A percentile compares a stretch with the other conserved stretches of the same genome.
Conservation (phyloP, 2,113 vertebrate species). For the Neotragus moschatus region DNA sequence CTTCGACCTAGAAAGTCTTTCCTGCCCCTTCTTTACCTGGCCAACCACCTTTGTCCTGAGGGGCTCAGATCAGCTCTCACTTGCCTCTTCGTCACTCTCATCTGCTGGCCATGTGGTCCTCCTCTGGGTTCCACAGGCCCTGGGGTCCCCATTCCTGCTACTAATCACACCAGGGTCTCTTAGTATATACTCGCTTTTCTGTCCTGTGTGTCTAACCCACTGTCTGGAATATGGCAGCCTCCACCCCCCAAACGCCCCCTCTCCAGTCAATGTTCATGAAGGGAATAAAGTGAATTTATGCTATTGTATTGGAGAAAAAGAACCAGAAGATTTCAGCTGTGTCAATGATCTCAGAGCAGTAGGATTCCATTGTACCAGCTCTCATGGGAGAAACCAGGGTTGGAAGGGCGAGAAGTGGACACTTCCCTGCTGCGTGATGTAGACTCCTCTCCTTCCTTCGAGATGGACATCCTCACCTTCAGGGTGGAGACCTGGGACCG, state of each 20-base stretch:
- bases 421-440: fast-evolving
- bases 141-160: not conserved
- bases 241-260: no score
- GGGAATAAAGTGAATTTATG: not conserved
- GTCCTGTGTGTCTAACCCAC: not conserved
- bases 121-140: not conserved
- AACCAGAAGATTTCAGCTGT: not conserved
- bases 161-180: not conserved
- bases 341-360: not conserved
- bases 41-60: not conserved
- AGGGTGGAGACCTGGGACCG: not conserved
- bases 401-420: fast-evolving
- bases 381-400: not conserved
- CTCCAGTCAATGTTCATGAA: not conserved
- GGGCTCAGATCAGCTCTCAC: not conserved
- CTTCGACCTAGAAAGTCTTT: not conserved
- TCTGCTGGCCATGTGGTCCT: not conserved
- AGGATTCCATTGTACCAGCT: not conserved
- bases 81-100: not conserved
- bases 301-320: not conserved
- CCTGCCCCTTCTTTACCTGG: not conserved
- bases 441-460: not conserved
- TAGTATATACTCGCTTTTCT: not conserved
- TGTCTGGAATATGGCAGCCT: not conserved
- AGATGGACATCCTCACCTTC: not conserved